Evolutionary conservation across 2,888 invertebrate genomes (phyloP), one percentile per base, ranked within the genome.

Genomic region (Chesias legatella): DNA sequence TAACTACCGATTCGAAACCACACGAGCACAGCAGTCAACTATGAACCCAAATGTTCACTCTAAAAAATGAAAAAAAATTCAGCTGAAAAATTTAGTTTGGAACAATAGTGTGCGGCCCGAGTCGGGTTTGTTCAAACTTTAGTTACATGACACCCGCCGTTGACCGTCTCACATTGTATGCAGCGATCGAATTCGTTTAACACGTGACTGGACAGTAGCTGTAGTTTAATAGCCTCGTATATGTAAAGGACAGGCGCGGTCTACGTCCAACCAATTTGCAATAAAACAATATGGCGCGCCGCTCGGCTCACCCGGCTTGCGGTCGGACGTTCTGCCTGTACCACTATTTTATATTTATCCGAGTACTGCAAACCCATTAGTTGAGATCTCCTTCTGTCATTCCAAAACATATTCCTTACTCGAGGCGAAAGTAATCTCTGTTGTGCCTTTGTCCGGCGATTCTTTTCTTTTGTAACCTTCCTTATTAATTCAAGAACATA

Each of bases 221-320:
- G 80, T 76, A 73, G 79, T 84, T 85, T 86, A 88, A 88, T 86
- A 77, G 85, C 78, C 73, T 80, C 79, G 80, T 85, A 80, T 84
- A 84, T 86, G 85, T 83, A 86, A 84, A 85, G 82, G 85, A 84
- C 86, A 84, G 79, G 73, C 79, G 77, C 78, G 79, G 79, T 74
- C 70, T 76, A 74, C 79, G 79, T 78, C 81, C 80, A 83, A 81
- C 84, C 86, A 88, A 88, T 88, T 88, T 88, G 86, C 86, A 86
- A 86, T 88, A 88, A 88, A 86, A 88, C 84, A 88, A 86, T 86
- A 86, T 78, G 76, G 81, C 76, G 63, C 64, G 53, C 64, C 63
- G 63, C 65, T 63, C 64, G 63, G 66, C 66, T 67, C 67, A 63
- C 63, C 68, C 63, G 54, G 73, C 67, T 68, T 73, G 73, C 59